Conservation (phyloP, 2,888 invertebrate species). For the Phengaris alcon region DNA sequence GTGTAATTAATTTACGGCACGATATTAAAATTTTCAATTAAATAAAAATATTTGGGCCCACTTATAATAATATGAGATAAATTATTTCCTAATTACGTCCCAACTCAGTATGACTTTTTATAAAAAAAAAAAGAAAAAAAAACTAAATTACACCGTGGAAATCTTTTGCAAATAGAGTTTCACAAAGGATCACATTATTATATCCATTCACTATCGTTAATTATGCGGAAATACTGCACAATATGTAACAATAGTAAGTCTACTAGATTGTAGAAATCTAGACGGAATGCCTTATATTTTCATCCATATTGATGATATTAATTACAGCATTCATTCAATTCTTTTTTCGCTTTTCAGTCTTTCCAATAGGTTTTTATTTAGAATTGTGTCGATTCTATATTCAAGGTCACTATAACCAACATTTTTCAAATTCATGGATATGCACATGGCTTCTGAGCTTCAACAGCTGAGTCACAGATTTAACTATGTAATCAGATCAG, state of each 20-base stretch:
- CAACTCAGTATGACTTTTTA: not conserved
- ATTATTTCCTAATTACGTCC: not conserved
- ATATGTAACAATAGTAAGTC: not conserved
- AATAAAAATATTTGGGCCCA: too few relatives aligned
- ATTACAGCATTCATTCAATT: not conserved
- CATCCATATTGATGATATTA: constrained; percentile 3
- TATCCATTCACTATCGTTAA: not conserved
- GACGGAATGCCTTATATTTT: not conserved
- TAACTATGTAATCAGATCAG: constrained; percentile 2
- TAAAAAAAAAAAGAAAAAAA: not conserved
- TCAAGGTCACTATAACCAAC: constrained; percentile 64
- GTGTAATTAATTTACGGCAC: not conserved
- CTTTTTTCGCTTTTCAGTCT: constrained; percentile 4
- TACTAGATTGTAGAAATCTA: not conserved
- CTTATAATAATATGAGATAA: not conserved
- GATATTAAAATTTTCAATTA: not conserved
- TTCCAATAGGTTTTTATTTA: constrained; percentile 17
- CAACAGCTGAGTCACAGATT: constrained; percentile 37
- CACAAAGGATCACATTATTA: not conserved
- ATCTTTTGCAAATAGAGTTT: not conserved
- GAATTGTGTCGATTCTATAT: constrained; percentile 34
- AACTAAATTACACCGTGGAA: too few relatives aligned
- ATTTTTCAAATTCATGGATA: constrained; percentile 51
- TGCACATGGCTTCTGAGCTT: constrained; percentile 43
- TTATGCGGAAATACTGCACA: not conserved